Percentiles rank a stretch among this genome's conserved stretches.
Evolutionary conservation across 2,888 invertebrate species (phyloP).

Genomic region (Cybosia mesomella): DNA sequence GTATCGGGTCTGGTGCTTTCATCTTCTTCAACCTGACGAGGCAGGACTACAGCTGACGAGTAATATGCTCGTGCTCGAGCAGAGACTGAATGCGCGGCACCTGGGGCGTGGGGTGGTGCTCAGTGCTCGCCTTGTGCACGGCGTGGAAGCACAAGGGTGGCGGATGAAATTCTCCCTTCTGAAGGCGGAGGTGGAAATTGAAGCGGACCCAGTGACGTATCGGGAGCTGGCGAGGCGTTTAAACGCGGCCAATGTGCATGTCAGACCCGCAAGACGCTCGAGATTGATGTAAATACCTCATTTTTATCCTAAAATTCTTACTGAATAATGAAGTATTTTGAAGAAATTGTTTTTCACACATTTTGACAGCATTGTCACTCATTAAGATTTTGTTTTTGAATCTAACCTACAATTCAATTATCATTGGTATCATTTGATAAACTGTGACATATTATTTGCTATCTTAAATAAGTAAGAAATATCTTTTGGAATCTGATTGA

Average conservation of each 20-base stretch:
- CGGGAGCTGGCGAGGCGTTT: constrained; percentile 73
- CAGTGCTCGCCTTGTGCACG: constrained; percentile 76
- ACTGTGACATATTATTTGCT: neutral
- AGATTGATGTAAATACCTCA: constrained; percentile 73
- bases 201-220: constrained; percentile 78
- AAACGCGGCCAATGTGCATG: constrained; percentile 75
- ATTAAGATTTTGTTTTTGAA: too few relatives aligned
- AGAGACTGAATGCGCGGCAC: constrained; percentile 79
- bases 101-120: constrained; percentile 74
- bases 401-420: neutral
- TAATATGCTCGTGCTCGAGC: constrained; percentile 84
- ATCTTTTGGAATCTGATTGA: constrained; percentile 11
- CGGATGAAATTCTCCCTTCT: constrained; percentile 80
- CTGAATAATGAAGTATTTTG: neutral
- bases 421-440: neutral
- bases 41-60: constrained; percentile 85
- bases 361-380: neutral
- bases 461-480: neutral
- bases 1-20: constrained; percentile 78
- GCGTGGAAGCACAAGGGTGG: constrained; percentile 80
- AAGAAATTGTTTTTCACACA: neutral
- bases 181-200: constrained; percentile 80
- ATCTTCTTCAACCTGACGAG: constrained; percentile 82
- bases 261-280: constrained; percentile 70
- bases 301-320: constrained; percentile 41